phyloP scores from a whole-genome alignment of 2,113 vertebrate species.

The Colius striatus region DNA sequence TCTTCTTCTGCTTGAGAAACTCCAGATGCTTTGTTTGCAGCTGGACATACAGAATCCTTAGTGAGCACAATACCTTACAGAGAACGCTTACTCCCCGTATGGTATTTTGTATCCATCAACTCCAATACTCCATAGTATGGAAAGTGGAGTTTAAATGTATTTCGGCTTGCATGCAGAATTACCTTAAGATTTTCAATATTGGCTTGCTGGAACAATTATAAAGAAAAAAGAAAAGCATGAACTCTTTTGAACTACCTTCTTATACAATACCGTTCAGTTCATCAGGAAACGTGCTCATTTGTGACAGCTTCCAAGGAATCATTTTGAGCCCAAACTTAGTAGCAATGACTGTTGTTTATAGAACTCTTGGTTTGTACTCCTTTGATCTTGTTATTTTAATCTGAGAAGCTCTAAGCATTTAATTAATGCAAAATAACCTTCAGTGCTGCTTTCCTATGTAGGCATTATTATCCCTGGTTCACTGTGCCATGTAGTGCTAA shows the following conservation, averaged over 20 bases:
- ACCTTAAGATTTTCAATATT: background rate
- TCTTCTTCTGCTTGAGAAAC: background rate
- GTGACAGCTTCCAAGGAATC: background rate
- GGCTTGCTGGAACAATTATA: background rate
- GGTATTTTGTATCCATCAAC: background rate
- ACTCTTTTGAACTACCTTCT: background rate
- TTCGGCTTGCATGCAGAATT: background rate
- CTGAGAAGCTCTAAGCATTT: background rate
- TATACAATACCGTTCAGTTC: background rate
- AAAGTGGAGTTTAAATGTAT: background rate
- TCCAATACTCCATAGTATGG: background rate
- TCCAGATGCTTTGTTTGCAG: background rate
- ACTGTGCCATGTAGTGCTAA: background rate
- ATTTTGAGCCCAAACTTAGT: background rate
- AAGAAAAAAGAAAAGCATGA: background rate
- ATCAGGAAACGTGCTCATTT: background rate
- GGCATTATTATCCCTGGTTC: background rate
- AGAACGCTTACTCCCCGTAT: background rate
- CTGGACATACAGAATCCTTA: background rate
- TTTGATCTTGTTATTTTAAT: slow-evolving; percentile 4
- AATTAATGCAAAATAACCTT: background rate
- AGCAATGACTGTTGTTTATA: background rate
- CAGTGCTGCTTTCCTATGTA: background rate
- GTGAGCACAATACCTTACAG: background rate
- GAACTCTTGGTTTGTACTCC: background rate